Percentiles rank a stretch among this genome's conserved stretches.
These are phyloP conservation scores for Chymomyza procnemis DNA, from an alignment of 2,888 invertebrate genomes.

Conservation along the genomic window DNA sequence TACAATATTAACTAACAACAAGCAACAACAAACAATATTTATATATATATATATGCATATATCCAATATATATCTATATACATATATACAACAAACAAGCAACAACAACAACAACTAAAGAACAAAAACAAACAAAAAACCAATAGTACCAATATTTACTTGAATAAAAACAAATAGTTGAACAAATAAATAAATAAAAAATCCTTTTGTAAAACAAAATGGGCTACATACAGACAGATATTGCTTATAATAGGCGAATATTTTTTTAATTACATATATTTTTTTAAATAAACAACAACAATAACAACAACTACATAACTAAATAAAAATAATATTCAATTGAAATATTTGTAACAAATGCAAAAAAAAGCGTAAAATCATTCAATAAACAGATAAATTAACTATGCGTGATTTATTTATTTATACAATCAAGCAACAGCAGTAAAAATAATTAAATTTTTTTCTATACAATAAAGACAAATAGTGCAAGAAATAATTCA, in stretches of 20 bases:
- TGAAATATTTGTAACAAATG: neutral
- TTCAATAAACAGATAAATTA: neutral
- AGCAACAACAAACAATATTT: slow-evolving; percentile 58
- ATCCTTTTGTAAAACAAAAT: slow-evolving; percentile 13
- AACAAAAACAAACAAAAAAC: slow-evolving; percentile 16
- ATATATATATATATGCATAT: slow-evolving; percentile 51
- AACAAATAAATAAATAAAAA: slow-evolving; percentile 37
- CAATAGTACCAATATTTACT: slow-evolving; percentile 55
- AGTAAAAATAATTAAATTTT: slow-evolving; percentile 22
- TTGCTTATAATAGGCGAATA: slow-evolving; percentile 1
- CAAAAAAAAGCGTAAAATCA: neutral
- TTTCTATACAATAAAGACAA: neutral
- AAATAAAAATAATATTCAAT: neutral
- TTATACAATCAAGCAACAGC: slow-evolving; percentile 41
- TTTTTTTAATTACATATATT: neutral
- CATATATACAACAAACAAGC: slow-evolving; percentile 46
- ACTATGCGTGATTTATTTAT: slow-evolving; percentile 3
- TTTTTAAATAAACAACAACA: slow-evolving; percentile 9
- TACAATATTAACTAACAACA: slow-evolving; percentile 57
- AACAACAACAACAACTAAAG: slow-evolving; percentile 47
- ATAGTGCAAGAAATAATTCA: neutral
- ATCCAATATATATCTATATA: slow-evolving; percentile 24
- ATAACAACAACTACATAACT: slow-evolving; percentile 5
- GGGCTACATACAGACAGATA: neutral
- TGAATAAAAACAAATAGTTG: slow-evolving; percentile 35